Conservation (phyloP, 2,113 vertebrate genomes). For the Ochotona curzoniae region DNA sequence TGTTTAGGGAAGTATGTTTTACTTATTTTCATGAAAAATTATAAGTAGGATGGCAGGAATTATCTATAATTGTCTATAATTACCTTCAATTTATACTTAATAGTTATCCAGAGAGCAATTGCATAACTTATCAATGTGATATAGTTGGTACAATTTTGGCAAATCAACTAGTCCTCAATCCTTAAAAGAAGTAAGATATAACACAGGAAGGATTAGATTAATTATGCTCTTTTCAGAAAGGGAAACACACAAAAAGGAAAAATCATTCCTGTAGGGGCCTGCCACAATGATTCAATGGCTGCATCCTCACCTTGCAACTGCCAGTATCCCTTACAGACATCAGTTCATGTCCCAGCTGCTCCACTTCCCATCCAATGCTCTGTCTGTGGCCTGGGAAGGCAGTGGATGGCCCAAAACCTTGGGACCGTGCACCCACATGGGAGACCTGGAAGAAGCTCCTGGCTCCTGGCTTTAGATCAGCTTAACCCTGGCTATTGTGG, state of each 20-base stretch:
- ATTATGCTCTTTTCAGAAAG: constrained; percentile 20
- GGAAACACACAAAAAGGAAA: constrained; percentile 3
- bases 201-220: neutral
- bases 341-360: too few relatives aligned
- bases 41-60: neutral
- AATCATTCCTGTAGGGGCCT: too few relatives aligned
- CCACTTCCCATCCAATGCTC: too few relatives aligned
- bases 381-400: too few relatives aligned
- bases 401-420: too few relatives aligned
- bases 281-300: too few relatives aligned
- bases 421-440: too few relatives aligned
- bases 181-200: constrained; percentile 26
- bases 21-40: neutral
- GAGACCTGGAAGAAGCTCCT: too few relatives aligned
- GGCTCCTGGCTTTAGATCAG: too few relatives aligned
- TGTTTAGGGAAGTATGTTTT: neutral
- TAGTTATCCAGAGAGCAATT: neutral
- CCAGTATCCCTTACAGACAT: too few relatives aligned
- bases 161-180: constrained; percentile 21
- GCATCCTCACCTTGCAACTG: too few relatives aligned
- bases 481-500: too few relatives aligned
- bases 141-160: neutral
- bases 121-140: constrained; percentile 2
- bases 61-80: neutral
- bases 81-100: constrained; percentile 22